A percentile compares a stretch with the other conserved stretches of the same genome.
phyloP scores from a whole-genome alignment of 2,888 invertebrate genomes.

The Lagria hirta region DNA sequence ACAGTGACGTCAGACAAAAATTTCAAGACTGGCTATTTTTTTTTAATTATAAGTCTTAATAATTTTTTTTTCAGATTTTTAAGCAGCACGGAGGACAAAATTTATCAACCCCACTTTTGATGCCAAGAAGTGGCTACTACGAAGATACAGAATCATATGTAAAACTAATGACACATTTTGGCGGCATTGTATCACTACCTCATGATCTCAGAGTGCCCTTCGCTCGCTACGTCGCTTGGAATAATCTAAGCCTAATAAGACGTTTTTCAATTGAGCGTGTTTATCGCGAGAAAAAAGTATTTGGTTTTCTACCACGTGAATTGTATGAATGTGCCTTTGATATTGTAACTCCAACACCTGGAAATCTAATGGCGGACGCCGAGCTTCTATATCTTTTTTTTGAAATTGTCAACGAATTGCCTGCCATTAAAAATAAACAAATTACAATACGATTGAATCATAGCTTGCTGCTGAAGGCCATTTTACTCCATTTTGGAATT shows the following conservation, averaged over 20 bases:
- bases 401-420: conserved; percentile 71
- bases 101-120: conserved; percentile 76
- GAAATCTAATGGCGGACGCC: conserved; percentile 77
- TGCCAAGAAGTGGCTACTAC: conserved; percentile 68
- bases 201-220: conserved; percentile 81
- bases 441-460: conserved; percentile 78
- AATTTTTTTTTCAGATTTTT: conserved; percentile 59
- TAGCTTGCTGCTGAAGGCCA: conserved; percentile 70
- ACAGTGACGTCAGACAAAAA: neutral
- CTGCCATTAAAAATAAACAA: conserved; percentile 64
- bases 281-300: conserved; percentile 76
- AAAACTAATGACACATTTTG: conserved; percentile 83
- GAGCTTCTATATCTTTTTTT: conserved; percentile 79
- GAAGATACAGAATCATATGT: conserved; percentile 66
- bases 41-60: no score
- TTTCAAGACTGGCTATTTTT: no score
- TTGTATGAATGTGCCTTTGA: conserved; percentile 91
- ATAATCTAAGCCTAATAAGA: conserved; percentile 73
- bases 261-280: conserved; percentile 87
- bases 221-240: conserved; percentile 80
- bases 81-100: conserved; percentile 78
- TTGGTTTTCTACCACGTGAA: conserved; percentile 86
- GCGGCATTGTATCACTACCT: conserved; percentile 81
- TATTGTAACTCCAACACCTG: conserved; percentile 76
- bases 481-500: conserved; percentile 79